Conservation (phyloP, 2,113 vertebrate species). For the Meles meles region DNA sequence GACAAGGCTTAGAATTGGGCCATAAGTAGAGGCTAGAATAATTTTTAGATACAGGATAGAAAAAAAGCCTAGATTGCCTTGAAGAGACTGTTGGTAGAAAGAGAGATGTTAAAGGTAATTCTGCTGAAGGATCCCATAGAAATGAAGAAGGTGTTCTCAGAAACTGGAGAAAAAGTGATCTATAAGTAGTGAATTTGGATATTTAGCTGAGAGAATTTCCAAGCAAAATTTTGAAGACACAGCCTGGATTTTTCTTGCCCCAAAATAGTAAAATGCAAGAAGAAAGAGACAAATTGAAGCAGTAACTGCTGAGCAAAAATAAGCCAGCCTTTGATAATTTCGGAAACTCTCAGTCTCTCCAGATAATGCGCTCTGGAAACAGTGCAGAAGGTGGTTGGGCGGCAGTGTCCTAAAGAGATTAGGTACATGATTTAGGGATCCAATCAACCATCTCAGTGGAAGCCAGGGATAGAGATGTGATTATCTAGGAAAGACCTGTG, state of each 20-base stretch:
- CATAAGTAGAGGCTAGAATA: neutral
- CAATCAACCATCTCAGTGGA: neutral
- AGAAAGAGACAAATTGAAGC: neutral
- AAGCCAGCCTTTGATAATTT: neutral
- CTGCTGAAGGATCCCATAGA: neutral
- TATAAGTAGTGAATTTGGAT: neutral
- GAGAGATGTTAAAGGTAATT: neutral
- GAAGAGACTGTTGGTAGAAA: neutral
- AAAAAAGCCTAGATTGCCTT: neutral
- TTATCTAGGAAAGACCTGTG: neutral
- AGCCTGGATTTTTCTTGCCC: neutral
- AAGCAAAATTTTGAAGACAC: neutral
- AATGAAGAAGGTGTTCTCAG: neutral
- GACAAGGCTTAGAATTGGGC: neutral
- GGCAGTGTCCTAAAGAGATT: neutral
- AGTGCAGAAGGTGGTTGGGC: neutral
- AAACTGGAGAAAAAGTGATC: neutral
- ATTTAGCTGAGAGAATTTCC: neutral
- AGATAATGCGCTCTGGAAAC: neutral
- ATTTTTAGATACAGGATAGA: neutral
- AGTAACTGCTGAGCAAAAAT: neutral
- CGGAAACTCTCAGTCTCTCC: neutral
- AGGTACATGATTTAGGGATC: neutral
- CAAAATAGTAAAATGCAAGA: neutral
- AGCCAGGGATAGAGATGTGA: neutral